Conservation (phyloP, 2,797 vertebrate genomes). For the Aratinga solstitialis region DNA sequence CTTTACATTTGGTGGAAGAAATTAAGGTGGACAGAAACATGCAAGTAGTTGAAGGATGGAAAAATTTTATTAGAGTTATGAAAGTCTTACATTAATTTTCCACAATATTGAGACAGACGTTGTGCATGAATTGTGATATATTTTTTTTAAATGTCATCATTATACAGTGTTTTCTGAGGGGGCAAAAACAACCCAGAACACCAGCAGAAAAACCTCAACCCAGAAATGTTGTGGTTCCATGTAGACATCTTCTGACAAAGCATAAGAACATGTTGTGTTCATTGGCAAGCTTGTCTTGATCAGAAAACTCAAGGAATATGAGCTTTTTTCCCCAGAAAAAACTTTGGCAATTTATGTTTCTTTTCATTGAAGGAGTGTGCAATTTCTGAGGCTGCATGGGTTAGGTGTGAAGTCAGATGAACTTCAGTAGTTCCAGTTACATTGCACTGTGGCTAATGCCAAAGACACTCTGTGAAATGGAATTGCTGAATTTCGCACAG, state of each 20-base stretch:
- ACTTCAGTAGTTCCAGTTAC: constrained; percentile 37
- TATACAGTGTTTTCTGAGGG: neutral
- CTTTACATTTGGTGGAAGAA: neutral
- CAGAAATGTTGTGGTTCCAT: neutral
- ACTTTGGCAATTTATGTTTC: neutral
- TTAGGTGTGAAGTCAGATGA: constrained; percentile 68
- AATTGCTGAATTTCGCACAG: constrained; percentile 53
- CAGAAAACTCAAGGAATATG: neutral
- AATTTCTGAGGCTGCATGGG: constrained; percentile 15
- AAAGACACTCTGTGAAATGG: constrained; percentile 64
- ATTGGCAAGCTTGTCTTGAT: neutral
- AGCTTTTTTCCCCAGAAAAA: neutral
- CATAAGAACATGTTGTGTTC: neutral
- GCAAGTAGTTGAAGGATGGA: neutral
- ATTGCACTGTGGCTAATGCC: constrained; percentile 61
- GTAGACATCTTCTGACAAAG: neutral
- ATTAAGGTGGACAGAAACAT: neutral
- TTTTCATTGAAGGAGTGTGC: neutral
- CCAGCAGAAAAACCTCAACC: neutral
- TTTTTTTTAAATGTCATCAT: neutral
- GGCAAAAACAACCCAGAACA: neutral
- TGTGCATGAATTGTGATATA: neutral
- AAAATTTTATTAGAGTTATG: neutral
- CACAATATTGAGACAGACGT: neutral
- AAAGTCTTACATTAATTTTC: neutral